Evolutionary conservation across 2,888 invertebrate genomes (phyloP).

Genomic region (Agapostemon virescens): DNA sequence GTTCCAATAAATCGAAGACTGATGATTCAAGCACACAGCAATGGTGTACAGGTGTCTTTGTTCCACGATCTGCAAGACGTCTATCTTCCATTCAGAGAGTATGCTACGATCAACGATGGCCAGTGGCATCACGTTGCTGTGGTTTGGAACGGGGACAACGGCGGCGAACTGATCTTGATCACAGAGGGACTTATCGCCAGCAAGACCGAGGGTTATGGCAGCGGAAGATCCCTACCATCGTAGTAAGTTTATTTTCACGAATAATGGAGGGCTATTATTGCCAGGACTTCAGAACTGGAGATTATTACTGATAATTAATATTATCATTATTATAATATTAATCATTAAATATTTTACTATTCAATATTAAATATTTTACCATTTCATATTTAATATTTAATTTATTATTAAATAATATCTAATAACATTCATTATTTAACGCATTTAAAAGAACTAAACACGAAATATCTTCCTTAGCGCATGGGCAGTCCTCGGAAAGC

Average conservation of each 20-base stretch:
- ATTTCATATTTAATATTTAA: too few species aligned
- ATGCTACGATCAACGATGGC: conserved; percentile 96
- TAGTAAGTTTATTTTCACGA: conserved; percentile 84
- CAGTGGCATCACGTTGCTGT: conserved; percentile 98
- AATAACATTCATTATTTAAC: too few species aligned
- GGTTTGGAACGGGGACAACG: conserved; percentile 94
- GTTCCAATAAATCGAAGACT: conserved; percentile 89
- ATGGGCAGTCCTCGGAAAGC: conserved; percentile 95
- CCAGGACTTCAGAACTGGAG: too few species aligned
- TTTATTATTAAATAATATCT: too few species aligned
- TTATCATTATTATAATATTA: too few species aligned
- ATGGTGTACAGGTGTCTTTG: conserved; percentile 94
- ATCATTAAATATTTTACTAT: too few species aligned
- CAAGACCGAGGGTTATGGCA: conserved; percentile 93
- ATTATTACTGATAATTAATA: too few species aligned
- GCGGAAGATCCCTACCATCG: conserved; percentile 89
- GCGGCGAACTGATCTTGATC: conserved; percentile 92
- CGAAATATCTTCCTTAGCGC: conserved; percentile 82
- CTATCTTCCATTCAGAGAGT: conserved; percentile 94
- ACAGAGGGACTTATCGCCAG: conserved; percentile 98
- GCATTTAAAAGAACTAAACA: background rate
- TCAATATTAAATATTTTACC: too few species aligned
- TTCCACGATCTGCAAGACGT: conserved; percentile 94
- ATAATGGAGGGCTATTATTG: background rate
- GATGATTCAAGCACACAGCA: conserved; percentile 95